A percentile compares a stretch with the other conserved stretches of the same genome.
phyloP scores from a whole-genome alignment of 2,888 invertebrate species.

The Ferrisia virgata region DNA sequence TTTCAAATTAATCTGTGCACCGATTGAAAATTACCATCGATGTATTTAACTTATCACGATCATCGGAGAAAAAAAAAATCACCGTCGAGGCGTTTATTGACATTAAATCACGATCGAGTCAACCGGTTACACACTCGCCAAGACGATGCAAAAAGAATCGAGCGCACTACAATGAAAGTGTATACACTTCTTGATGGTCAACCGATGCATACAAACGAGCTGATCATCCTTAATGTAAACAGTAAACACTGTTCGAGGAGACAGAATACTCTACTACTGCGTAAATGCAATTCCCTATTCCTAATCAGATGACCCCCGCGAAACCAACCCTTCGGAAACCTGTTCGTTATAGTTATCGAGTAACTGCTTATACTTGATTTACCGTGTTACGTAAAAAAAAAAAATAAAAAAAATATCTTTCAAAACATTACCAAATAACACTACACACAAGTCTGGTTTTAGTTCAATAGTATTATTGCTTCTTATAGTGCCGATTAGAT shows the following conservation, averaged over 20 bases:
- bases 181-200: slow-evolving; percentile 14
- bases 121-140: slow-evolving; percentile 22
- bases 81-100: background rate
- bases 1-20: background rate
- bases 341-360: slow-evolving; percentile 1
- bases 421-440: background rate
- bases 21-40: background rate
- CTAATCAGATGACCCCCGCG: background rate
- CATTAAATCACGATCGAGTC: slow-evolving; percentile 28
- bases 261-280: slow-evolving; percentile 16
- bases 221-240: background rate
- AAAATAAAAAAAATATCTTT: background rate
- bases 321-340: background rate
- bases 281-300: background rate
- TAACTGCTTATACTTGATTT: slow-evolving; percentile 16
- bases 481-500: background rate
- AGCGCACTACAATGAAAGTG: background rate
- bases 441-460: background rate
- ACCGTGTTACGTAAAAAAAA: background rate
- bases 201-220: slow-evolving; percentile 18
- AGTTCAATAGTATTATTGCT: background rate
- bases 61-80: background rate
- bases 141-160: slow-evolving; percentile 22
- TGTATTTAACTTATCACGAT: background rate
- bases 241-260: background rate